Percentiles rank a stretch among this genome's conserved stretches.
phyloP scores from a whole-genome alignment of 2,888 invertebrate genomes.

The Metellina segmentata region DNA sequence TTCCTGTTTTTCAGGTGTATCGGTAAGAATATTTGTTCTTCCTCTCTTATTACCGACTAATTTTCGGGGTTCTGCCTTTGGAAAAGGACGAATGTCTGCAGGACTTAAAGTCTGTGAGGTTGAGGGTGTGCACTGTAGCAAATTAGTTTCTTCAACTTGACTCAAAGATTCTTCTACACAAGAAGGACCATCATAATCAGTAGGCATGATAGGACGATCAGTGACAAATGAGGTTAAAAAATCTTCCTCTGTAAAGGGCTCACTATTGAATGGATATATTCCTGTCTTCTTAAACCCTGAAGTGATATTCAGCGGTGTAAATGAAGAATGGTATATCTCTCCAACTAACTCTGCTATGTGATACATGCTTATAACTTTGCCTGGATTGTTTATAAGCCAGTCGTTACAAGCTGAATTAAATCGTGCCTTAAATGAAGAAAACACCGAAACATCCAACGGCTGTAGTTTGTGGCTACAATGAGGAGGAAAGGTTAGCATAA shows the following conservation, averaged over 20 bases:
- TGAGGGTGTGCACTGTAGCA: neutral
- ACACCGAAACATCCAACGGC: slow-evolving; percentile 78
- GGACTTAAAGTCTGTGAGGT: slow-evolving; percentile 1
- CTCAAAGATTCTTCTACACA: slow-evolving; percentile 3
- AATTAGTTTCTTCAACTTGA: neutral
- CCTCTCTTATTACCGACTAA: neutral
- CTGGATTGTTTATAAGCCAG: slow-evolving; percentile 31
- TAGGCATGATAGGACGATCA: slow-evolving; percentile 3
- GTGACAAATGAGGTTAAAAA: slow-evolving; percentile 24
- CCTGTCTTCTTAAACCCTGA: slow-evolving; percentile 32
- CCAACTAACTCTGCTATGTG: slow-evolving; percentile 9
- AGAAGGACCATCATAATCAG: neutral
- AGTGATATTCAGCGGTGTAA: slow-evolving; percentile 33
- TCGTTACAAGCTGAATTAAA: slow-evolving; percentile 8
- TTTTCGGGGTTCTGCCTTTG: neutral
- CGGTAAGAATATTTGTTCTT: slow-evolving; percentile 12
- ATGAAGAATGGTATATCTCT: slow-evolving; percentile 7
- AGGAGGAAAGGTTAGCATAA: slow-evolving; percentile 81
- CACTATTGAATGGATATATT: slow-evolving; percentile 38
- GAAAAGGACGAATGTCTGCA: slow-evolving; percentile 9
- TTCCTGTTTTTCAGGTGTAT: slow-evolving; percentile 10
- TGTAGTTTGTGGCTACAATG: slow-evolving; percentile 81
- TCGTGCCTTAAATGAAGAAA: slow-evolving; percentile 30
- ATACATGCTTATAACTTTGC: slow-evolving; percentile 42
- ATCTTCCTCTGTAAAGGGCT: slow-evolving; percentile 32